These are phyloP conservation scores for Leptopilina clavipes DNA, from an alignment of 1,140 invertebrate genomes.

Conservation along the genomic window DNA sequence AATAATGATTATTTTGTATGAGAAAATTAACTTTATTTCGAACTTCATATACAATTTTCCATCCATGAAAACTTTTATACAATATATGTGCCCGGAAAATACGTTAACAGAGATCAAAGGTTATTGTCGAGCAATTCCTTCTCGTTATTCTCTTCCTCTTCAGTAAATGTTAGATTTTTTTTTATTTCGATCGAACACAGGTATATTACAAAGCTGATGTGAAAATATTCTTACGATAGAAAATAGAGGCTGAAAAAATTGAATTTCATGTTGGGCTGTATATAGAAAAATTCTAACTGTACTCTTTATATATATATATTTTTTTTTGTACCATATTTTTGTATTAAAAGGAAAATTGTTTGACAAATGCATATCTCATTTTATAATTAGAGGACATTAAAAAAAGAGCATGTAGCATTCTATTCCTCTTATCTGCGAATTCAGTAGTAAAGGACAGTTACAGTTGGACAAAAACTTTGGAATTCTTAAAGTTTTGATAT, in stretches of 20 bases:
- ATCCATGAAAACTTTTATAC: background rate
- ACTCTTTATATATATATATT: too few species aligned
- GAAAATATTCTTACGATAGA: background rate
- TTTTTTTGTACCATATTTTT: too few species aligned
- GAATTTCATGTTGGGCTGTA: too few species aligned
- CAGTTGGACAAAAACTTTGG: too few species aligned
- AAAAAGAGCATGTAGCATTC: too few species aligned
- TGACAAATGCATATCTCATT: too few species aligned
- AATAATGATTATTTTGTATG: background rate
- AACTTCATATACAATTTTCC: background rate
- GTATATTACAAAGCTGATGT: background rate
- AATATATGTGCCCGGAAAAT: conserved; percentile 8
- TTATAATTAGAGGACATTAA: too few species aligned
- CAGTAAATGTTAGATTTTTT: background rate
- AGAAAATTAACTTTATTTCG: background rate
- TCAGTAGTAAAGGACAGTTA: too few species aligned
- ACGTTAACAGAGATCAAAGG: background rate
- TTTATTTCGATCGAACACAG: background rate
- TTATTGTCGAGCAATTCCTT: conserved; percentile 8
- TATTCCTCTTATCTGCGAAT: too few species aligned
- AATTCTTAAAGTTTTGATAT: too few species aligned
- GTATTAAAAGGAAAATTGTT: too few species aligned
- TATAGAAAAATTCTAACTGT: too few species aligned
- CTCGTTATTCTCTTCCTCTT: conserved; percentile 9
- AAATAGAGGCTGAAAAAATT: background rate